Conservation (phyloP, 2,888 invertebrate species). For the Hydroisotoma schaefferi region DNA sequence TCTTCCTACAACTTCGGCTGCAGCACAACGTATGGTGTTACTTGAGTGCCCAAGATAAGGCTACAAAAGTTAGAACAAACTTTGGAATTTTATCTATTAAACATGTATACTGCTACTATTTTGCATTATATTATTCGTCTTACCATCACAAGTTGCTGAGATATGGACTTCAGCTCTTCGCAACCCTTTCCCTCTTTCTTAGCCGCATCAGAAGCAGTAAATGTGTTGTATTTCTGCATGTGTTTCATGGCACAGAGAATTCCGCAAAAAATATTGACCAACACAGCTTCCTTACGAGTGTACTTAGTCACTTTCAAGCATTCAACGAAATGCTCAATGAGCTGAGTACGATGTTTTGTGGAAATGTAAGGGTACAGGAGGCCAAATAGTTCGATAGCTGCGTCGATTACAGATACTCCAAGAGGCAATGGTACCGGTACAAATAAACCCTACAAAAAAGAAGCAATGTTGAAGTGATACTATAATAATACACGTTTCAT, state of each 20-base stretch:
- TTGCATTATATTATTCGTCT: too few relatives aligned
- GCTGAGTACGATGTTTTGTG: slow-evolving; percentile 93
- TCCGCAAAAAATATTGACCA: slow-evolving; percentile 94
- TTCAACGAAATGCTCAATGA: slow-evolving; percentile 64
- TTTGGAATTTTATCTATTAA: not conserved
- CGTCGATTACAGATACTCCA: slow-evolving; percentile 94
- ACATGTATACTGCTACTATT: too few relatives aligned
- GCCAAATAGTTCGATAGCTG: slow-evolving; percentile 88
- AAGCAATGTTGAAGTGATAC: too few relatives aligned
- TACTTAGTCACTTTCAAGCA: slow-evolving; percentile 67
- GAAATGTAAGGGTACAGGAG: slow-evolving; percentile 91
- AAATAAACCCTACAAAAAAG: slow-evolving; percentile 56
- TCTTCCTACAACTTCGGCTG: slow-evolving; percentile 90
- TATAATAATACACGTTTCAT: not conserved
- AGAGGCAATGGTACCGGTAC: slow-evolving; percentile 80
- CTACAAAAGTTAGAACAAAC: slow-evolving; percentile 45
- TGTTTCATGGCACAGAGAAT: slow-evolving; percentile 80
- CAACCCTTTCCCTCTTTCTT: slow-evolving; percentile 60
- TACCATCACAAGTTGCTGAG: slow-evolving; percentile 44
- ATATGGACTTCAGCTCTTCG: slow-evolving; percentile 50
- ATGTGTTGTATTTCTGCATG: slow-evolving; percentile 78
- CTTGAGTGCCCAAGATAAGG: slow-evolving; percentile 55
- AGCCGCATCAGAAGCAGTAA: slow-evolving; percentile 67
- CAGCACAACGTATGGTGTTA: slow-evolving; percentile 77
- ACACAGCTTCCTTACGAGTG: slow-evolving; percentile 86